Conservation (phyloP, 1,140 invertebrate genomes). For the Musca domestica region DNA sequence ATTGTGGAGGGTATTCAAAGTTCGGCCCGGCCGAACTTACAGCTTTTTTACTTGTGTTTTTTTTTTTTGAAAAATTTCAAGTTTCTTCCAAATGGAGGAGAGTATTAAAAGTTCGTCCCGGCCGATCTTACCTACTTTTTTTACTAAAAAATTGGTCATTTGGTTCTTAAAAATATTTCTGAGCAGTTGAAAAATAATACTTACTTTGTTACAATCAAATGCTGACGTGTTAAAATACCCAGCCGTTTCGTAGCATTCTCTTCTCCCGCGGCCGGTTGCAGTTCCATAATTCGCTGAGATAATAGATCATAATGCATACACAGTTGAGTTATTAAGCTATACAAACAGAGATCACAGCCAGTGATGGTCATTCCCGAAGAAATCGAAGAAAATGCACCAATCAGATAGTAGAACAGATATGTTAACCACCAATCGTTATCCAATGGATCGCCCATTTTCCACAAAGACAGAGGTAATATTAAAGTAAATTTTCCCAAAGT, state of each 20-base stretch:
- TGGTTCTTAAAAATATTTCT: too few relatives aligned
- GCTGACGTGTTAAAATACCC: neutral
- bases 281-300: conserved; percentile 5
- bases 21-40: too few relatives aligned
- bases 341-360: conserved; percentile 24
- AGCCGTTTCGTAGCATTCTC: neutral
- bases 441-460: conserved; percentile 1
- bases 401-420: neutral
- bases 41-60: too few relatives aligned
- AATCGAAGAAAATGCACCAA: neutral
- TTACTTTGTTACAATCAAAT: conserved; percentile 16
- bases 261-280: conserved; percentile 2
- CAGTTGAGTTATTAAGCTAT: conserved; percentile 15
- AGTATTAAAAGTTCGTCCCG: too few relatives aligned
- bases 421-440: neutral
- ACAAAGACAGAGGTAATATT: neutral
- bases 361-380: neutral
- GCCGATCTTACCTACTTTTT: too few relatives aligned
- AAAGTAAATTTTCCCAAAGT: neutral
- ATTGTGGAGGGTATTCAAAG: too few relatives aligned
- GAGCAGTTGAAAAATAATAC: too few relatives aligned
- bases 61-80: too few relatives aligned
- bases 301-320: conserved; percentile 24
- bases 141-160: too few relatives aligned
- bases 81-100: too few relatives aligned